These are phyloP conservation scores for Conopomorpha cramerella DNA, from an alignment of 1,140 invertebrate species.

Conservation along the genomic window DNA sequence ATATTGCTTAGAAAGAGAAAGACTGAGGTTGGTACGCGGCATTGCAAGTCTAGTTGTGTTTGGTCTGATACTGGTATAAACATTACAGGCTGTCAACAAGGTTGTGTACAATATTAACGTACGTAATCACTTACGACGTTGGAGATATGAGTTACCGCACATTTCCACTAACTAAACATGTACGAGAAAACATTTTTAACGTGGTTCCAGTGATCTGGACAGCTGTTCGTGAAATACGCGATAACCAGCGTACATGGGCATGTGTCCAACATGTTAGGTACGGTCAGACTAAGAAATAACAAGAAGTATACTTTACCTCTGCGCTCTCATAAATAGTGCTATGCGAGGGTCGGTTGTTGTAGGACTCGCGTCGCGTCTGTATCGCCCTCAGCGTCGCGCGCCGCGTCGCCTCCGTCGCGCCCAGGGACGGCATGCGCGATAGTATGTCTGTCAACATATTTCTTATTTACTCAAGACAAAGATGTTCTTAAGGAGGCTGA, in stretches of 20 bases:
- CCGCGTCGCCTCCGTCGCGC: conserved; percentile 74
- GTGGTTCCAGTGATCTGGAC: not conserved
- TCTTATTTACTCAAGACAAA: no score
- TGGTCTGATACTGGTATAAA: no score
- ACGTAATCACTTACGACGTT: no score
- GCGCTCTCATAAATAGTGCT: conserved; percentile 59
- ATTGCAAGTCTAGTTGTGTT: no score
- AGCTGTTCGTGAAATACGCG: not conserved
- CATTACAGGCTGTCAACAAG: no score
- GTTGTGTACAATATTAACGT: no score
- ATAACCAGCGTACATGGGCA: not conserved
- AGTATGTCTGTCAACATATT: conserved; percentile 24
- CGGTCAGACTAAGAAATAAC: not conserved
- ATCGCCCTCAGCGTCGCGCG: conserved; percentile 81
- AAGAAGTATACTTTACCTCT: conserved; percentile 6
- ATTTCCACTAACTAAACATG: no score
- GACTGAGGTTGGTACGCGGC: no score
- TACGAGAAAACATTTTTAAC: not conserved
- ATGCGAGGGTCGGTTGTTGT: conserved; percentile 77
- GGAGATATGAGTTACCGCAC: no score
- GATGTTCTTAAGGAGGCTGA: no score
- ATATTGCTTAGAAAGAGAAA: no score
- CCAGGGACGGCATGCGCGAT: conserved; percentile 73
- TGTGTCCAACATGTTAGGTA: no score
- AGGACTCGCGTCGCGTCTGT: conserved; percentile 79